phyloP scores from a whole-genome alignment of 2,888 invertebrate genomes.

The Kuschelorhynchus macadamiae region DNA sequence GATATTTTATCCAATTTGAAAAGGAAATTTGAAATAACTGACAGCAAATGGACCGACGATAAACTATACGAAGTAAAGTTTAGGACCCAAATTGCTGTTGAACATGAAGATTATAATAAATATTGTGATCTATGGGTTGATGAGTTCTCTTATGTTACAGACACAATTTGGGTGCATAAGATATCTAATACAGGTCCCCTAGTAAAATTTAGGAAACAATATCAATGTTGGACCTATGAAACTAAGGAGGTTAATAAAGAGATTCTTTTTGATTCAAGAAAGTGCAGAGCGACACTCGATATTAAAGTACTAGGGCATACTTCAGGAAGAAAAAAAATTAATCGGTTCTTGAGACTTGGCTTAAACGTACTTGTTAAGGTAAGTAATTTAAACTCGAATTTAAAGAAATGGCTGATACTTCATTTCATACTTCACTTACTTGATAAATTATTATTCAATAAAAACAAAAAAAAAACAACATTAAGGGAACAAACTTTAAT shows the following conservation, averaged over 20 bases:
- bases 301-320: constrained; percentile 66
- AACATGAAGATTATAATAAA: constrained; percentile 65
- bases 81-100: constrained; percentile 64
- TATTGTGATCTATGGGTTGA: constrained; percentile 68
- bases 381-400: too few species aligned
- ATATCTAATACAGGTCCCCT: constrained; percentile 68
- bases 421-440: too few species aligned
- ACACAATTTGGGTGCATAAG: constrained; percentile 68
- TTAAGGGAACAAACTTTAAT: too few species aligned
- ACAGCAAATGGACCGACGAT: constrained; percentile 64
- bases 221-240: constrained; percentile 67
- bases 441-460: too few species aligned
- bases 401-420: too few species aligned
- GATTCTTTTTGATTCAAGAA: constrained; percentile 65
- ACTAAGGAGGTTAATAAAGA: constrained; percentile 65
- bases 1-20: constrained; percentile 62
- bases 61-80: constrained; percentile 66
- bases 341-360: constrained; percentile 65
- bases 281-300: constrained; percentile 66
- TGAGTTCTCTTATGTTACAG: constrained; percentile 65
- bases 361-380: constrained; percentile 67
- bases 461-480: too few species aligned
- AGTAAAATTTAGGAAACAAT: constrained; percentile 67
- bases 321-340: constrained; percentile 63
- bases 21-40: constrained; percentile 66